Conservation (phyloP, 2,888 invertebrate species). For the Caenorhabditis sp. region DNA sequence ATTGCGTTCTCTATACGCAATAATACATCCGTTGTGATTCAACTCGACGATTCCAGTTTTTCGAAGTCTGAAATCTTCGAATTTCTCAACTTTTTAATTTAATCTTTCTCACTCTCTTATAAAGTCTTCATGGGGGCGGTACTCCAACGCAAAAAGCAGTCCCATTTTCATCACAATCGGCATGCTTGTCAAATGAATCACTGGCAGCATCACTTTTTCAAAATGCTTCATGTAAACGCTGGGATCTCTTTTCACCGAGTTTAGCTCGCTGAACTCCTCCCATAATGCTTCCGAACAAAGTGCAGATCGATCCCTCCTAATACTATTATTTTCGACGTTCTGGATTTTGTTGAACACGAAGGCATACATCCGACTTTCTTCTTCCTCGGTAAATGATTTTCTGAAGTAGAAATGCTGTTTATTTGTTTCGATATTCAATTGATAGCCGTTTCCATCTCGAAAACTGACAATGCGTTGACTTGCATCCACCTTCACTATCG, state of each 20-base stretch:
- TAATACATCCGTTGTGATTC: slow-evolving; percentile 1
- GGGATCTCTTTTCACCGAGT: background rate
- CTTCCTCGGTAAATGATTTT: background rate
- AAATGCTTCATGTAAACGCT: background rate
- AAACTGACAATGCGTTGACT: background rate
- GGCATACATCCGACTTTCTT: background rate
- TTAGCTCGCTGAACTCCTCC: background rate
- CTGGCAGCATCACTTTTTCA: background rate
- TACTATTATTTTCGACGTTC: background rate
- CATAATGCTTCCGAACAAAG: background rate
- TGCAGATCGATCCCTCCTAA: background rate
- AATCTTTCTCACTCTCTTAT: background rate
- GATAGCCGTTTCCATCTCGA: background rate
- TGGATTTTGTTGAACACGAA: background rate
- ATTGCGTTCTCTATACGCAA: background rate
- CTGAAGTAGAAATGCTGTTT: background rate
- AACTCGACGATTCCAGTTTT: slow-evolving; percentile 5
- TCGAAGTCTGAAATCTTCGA: slow-evolving; percentile 6
- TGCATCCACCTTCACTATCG: background rate
- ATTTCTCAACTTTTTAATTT: background rate
- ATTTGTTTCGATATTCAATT: background rate
- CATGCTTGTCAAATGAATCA: background rate
- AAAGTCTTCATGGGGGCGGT: background rate
- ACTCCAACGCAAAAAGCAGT: background rate
- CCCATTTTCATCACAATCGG: slow-evolving; percentile 19